Base-by-base conservation (phyloP, 2,888 invertebrate genomes). In the Terebella lapidaria region DNA sequence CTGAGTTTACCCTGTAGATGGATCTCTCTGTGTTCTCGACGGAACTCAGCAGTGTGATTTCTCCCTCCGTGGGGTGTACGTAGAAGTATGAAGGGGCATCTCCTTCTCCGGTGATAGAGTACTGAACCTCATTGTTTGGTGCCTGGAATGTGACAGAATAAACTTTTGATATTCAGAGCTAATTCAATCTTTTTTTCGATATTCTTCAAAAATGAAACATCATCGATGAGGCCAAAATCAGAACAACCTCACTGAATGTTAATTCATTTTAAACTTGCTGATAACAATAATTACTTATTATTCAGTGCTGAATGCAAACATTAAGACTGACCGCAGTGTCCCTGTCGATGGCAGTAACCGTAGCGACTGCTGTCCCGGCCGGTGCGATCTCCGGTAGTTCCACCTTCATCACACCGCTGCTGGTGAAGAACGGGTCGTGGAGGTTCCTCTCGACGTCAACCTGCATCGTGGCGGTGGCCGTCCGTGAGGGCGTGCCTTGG, bases 21-120 rank as follows among this genome's bases (percentile, higher is more conserved):
- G 58, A 52, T 25, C 49, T 35, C n/a, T 54, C 56, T n/a, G 66
- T 62, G 22, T 56, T 51, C n/a, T 47, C 26, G 4, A 67, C 60
- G 2, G 66, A 60, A 46, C 60, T 46, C 24, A 59, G 54, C 51
- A 67, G 62, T 1, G 64, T 61, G 30, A 77, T 59, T 2, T 64
- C 57, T 3, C 77, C 77, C 54, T 57, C 69, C 20, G 59, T 59
- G 0, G 72, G 72, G 55, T 72, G 71, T 20, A 74, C 64, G 63
- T 67, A 70, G 68, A 77, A 77, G 62, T 67, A 74, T 22, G 51
- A 45, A 2, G 55, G 28, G 5, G 70, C 63, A 5, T 62, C 55
- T 22, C 65, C 69, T 1, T 62, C 66, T 3, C 68, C 66, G 52
- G 64, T 59, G 2, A 74, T 62, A 47, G 56, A 65, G 62, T 70